A percentile compares a stretch with the other conserved stretches of the same genome.
Conservation (phyloP, 2,888 invertebrate genomes). For the Caenorhabditis sp. region DNA sequence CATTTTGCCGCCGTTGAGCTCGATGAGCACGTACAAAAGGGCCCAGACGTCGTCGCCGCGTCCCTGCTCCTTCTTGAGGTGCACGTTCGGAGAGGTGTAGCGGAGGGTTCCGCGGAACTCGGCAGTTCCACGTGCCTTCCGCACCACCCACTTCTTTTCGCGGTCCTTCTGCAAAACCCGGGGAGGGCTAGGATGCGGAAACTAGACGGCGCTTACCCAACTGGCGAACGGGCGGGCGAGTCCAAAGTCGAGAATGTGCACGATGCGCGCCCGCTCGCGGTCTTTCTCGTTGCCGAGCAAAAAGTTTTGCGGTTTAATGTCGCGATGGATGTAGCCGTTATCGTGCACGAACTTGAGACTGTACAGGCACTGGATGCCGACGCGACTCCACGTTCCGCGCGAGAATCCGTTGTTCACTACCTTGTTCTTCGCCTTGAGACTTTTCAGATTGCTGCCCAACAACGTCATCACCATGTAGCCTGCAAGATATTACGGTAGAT, state of each 20-base stretch:
- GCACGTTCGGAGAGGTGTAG: conserved; percentile 70
- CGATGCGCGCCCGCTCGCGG: conserved; percentile 48
- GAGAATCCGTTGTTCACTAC: conserved; percentile 46
- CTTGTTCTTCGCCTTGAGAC: conserved; percentile 44
- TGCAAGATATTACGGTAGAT: too few species aligned
- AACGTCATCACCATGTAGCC: conserved; percentile 73
- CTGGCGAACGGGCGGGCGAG: conserved; percentile 63
- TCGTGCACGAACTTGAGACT: conserved; percentile 65
- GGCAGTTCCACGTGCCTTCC: conserved; percentile 67
- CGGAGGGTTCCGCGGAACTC: conserved; percentile 75
- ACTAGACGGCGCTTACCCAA: conserved; percentile 13
- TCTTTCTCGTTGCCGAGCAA: conserved; percentile 68
- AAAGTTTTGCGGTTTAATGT: conserved; percentile 69
- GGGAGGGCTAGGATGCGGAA: too few species aligned
- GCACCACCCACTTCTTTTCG: conserved; percentile 54
- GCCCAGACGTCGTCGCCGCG: conserved; percentile 60
- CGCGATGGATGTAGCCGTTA: conserved; percentile 65
- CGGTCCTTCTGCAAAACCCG: neutral
- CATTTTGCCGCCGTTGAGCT: conserved; percentile 83
- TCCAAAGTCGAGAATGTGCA: conserved; percentile 73
- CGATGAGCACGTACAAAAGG: conserved; percentile 64
- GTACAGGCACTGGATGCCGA: conserved; percentile 70
- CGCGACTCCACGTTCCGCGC: conserved; percentile 64
- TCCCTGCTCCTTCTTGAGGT: conserved; percentile 67
- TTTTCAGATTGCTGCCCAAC: conserved; percentile 68